Evolutionary conservation across 2,888 invertebrate species (phyloP), one percentile per base, ranked within the genome.

Genomic region (Aphrophora alni): DNA sequence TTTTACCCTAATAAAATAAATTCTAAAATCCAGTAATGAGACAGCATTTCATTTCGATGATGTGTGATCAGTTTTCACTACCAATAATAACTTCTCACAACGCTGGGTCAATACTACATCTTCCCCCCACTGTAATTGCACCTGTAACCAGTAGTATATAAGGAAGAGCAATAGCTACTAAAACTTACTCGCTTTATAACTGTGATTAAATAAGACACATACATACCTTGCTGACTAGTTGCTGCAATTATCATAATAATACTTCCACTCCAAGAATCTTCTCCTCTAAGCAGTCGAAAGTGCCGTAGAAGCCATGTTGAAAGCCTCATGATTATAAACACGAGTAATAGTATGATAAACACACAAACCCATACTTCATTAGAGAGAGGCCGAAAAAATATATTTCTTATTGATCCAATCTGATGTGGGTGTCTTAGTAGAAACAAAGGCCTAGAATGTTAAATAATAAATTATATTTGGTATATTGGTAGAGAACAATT

Each of bases 201-300:
- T n/a, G n/a, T n/a, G n/a, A n/a, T n/a, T n/a, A n/a, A n/a, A n/a
- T n/a, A n/a, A n/a, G n/a, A n/a, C n/a, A n/a, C n/a, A n/a, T n/a
- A n/a, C n/a, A n/a, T 81, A 79, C 83, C 83, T 82, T 83, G 83
- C 59, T 83, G 83, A 38, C 79, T 82, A 17, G 80, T 51, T 1
- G 82, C 75, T 21, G 76, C 77, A 5, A 81, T 72, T 68, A 82
- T 79, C 7, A 82, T 14, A 25, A 83, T 72, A 1, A 83, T 17
- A 59, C 77, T 75, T 38, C 82, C 81, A 44, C 82, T 82, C 74
- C 82, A 81, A 8, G 51, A 51, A 28, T 76, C 72, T n/a, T 26
- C 12, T 7, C 44, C 80, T n/a, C 28, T 59, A 24, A 72, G 3
- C 27, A 69, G 44, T 17, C 38, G 71, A 28, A 72, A 27, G 21